Evolutionary conservation across 2,113 vertebrate genomes (phyloP).

Genomic region (Gasterosteus aculeatus): DNA sequence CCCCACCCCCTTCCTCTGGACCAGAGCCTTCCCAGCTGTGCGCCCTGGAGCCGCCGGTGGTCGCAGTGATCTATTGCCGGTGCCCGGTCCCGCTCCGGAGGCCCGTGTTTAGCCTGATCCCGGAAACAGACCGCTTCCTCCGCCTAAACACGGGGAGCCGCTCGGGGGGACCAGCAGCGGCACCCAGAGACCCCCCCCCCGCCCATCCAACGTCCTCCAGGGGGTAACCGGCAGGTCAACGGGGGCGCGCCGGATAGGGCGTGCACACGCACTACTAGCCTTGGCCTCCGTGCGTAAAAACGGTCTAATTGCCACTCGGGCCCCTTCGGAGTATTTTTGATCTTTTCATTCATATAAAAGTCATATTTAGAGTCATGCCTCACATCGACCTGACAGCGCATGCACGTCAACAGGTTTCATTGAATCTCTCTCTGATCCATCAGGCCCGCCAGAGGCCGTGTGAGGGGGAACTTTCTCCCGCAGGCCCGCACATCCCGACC

Average conservation of each 20-base stretch:
- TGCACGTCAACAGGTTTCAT: constrained; percentile 2
- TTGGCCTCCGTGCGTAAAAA: not conserved
- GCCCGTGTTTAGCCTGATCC: constrained; percentile 90
- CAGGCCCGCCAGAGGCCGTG: constrained; percentile 66
- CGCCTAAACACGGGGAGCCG: constrained; percentile 89
- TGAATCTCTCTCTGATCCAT: constrained; percentile 38
- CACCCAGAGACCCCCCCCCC: constrained; percentile 68
- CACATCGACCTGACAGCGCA: not conserved
- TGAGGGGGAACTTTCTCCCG: constrained; percentile 69
- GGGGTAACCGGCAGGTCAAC: constrained; percentile 50
- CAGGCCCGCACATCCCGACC: not conserved
- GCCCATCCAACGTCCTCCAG: constrained; percentile 8
- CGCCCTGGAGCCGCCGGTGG: constrained; percentile 33
- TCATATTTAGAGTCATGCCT: not conserved
- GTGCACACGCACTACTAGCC: not conserved
- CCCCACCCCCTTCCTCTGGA: constrained; percentile 9
- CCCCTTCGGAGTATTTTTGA: not conserved
- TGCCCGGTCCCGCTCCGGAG: constrained; percentile 83
- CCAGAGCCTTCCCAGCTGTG: constrained; percentile 55
- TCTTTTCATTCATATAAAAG: not conserved
- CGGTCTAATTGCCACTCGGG: too few species aligned
- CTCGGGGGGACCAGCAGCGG: constrained; percentile 74
- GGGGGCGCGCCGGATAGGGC: not conserved
- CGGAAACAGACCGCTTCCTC: constrained; percentile 99
- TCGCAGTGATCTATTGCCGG: constrained; percentile 89